Evolutionary conservation across 37 sponge, comb jelly and placozoan species (phyloP).

Genomic region (Spongilla lacustris): DNA sequence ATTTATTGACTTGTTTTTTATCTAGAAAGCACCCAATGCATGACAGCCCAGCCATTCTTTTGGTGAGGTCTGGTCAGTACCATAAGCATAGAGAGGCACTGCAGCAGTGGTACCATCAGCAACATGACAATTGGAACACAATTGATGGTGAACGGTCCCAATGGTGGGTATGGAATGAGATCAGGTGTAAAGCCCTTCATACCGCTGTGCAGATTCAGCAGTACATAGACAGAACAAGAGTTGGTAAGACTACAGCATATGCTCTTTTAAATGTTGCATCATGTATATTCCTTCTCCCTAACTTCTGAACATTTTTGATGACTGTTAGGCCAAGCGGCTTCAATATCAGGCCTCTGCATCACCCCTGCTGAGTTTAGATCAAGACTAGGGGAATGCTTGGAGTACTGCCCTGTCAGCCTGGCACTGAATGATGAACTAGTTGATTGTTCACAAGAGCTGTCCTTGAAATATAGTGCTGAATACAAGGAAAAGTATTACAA

Average conservation of each 20-base stretch:
- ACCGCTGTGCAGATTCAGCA: conserved; percentile 58
- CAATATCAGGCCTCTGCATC: conserved; percentile 85
- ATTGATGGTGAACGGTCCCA: conserved; percentile 78
- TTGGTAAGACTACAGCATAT: conserved; percentile 20
- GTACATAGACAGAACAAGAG: conserved; percentile 26
- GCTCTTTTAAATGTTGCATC: not conserved
- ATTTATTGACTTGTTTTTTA: not conserved
- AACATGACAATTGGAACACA: conserved; percentile 84
- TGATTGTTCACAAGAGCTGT: conserved; percentile 70
- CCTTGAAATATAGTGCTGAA: conserved; percentile 77
- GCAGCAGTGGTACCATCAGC: conserved; percentile 60
- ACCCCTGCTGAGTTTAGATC: conserved; percentile 79
- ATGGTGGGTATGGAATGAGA: conserved; percentile 81
- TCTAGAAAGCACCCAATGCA: conserved; percentile 79
- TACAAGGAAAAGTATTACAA: conserved; percentile 82
- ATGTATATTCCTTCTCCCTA: not conserved
- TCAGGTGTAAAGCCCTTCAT: conserved; percentile 51
- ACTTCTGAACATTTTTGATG: too few species aligned
- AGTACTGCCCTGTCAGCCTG: conserved; percentile 95
- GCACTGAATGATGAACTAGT: conserved; percentile 71
- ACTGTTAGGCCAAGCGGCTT: conserved; percentile 87
- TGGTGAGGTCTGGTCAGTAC: conserved; percentile 51
- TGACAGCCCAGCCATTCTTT: conserved; percentile 72
- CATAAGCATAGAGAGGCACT: conserved; percentile 63
- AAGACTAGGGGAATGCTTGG: conserved; percentile 77